Conservation (phyloP, 2,888 invertebrate species). For the Platycheirus rosarum region DNA sequence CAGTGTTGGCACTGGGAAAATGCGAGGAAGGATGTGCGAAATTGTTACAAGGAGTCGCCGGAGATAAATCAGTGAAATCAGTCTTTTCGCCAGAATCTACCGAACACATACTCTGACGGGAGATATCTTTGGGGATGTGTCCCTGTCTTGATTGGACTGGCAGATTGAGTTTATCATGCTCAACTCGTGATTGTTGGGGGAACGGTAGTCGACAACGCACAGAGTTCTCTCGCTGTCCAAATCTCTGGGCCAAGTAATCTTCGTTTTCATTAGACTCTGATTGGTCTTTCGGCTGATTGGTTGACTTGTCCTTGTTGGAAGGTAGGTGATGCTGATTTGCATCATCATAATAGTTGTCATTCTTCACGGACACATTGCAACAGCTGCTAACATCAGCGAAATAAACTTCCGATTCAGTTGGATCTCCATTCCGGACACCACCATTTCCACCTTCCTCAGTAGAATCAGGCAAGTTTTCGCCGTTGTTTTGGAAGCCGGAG, state of each 20-base stretch:
- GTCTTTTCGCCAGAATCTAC: slow-evolving; percentile 82
- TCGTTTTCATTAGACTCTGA: slow-evolving; percentile 81
- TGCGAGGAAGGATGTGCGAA: slow-evolving; percentile 71
- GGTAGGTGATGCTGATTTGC: slow-evolving; percentile 75
- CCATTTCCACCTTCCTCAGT: slow-evolving; percentile 71
- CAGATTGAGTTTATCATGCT: slow-evolving; percentile 75
- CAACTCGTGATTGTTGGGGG: slow-evolving; percentile 78
- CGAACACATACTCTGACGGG: slow-evolving; percentile 82
- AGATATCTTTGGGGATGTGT: slow-evolving; percentile 80
- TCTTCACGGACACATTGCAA: slow-evolving; percentile 88
- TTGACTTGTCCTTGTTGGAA: slow-evolving; percentile 72
- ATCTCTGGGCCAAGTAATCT: slow-evolving; percentile 85
- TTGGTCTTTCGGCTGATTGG: slow-evolving; percentile 72
- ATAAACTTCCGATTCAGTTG: slow-evolving; percentile 91
- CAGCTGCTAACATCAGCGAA: slow-evolving; percentile 94
- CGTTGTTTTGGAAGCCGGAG: slow-evolving; percentile 89
- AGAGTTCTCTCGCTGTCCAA: slow-evolving; percentile 85
- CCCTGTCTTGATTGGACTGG: slow-evolving; percentile 74
- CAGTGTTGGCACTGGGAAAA: slow-evolving; percentile 55
- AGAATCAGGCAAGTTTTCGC: slow-evolving; percentile 78
- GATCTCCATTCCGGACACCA: slow-evolving; percentile 82
- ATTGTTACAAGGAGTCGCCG: slow-evolving; percentile 80
- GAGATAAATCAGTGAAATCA: slow-evolving; percentile 82
- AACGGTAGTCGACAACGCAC: slow-evolving; percentile 85
- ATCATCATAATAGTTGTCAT: slow-evolving; percentile 82